Evolutionary conservation across 2,888 invertebrate species (phyloP).

Genomic region (Physocephala rufipes): DNA sequence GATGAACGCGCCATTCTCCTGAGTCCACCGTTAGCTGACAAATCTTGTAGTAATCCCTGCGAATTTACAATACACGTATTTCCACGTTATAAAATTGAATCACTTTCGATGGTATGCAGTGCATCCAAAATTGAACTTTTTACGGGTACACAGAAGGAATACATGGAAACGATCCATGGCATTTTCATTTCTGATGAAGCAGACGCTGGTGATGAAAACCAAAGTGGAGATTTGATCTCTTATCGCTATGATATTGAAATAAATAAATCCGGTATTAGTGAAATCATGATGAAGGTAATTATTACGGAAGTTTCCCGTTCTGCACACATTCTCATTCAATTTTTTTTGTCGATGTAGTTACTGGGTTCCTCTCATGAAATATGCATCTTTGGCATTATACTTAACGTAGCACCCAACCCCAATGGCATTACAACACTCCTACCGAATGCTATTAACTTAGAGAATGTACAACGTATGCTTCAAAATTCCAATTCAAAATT

Average conservation of each 20-base stretch:
- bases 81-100: slow-evolving; percentile 55
- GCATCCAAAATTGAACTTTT: slow-evolving; percentile 59
- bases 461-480: slow-evolving; percentile 58
- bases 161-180: slow-evolving; percentile 59
- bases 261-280: slow-evolving; percentile 55
- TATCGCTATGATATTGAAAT: slow-evolving; percentile 62
- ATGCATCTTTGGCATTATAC: slow-evolving; percentile 59
- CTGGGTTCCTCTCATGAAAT: slow-evolving; percentile 54
- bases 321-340: neutral
- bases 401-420: slow-evolving; percentile 58
- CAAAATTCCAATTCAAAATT: slow-evolving; percentile 48
- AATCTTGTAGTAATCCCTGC: slow-evolving; percentile 46
- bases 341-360: slow-evolving; percentile 44
- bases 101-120: slow-evolving; percentile 57
- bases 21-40: slow-evolving; percentile 12
- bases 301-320: neutral
- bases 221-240: slow-evolving; percentile 43
- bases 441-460: slow-evolving; percentile 52
- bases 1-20: slow-evolving; percentile 57
- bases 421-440: slow-evolving; percentile 57
- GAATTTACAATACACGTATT: slow-evolving; percentile 54
- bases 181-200: slow-evolving; percentile 46
- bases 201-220: slow-evolving; percentile 47
- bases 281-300: slow-evolving; percentile 54
- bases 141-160: slow-evolving; percentile 56